Evolutionary conservation across 2,888 invertebrate genomes (phyloP).

Genomic region (Aphrophora alni): DNA sequence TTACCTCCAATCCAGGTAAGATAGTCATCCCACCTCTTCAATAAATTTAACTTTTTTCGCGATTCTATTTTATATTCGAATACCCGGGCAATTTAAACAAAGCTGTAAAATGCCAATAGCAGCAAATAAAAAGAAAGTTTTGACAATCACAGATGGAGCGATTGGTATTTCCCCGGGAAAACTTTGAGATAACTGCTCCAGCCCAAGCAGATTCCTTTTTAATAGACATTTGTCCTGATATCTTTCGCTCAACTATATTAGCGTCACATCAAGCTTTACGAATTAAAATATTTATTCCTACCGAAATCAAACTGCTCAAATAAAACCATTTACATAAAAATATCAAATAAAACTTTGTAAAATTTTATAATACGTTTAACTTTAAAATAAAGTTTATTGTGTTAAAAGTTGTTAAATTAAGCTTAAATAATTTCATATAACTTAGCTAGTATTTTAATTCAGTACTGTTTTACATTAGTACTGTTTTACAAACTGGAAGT

Average conservation of each 20-base stretch:
- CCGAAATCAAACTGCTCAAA: no score
- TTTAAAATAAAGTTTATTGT: no score
- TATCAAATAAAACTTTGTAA: no score
- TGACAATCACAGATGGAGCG: not conserved
- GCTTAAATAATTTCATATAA: no score
- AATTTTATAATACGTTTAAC: no score
- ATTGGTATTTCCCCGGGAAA: not conserved
- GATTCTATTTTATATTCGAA: not conserved
- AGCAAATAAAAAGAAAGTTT: not conserved
- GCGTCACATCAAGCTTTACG: no score
- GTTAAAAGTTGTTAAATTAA: no score
- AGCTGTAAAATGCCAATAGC: not conserved
- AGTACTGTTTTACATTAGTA: no score
- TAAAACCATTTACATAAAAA: no score
- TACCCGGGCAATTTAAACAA: not conserved
- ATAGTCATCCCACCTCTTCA: not conserved
- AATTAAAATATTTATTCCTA: no score
- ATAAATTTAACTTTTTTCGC: not conserved
- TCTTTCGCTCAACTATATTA: not conserved
- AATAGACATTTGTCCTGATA: not conserved
- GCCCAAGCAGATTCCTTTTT: not conserved
- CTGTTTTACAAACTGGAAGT: no score
- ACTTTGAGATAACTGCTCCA: not conserved
- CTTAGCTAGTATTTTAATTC: no score
- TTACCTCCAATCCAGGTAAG: constrained; percentile 6